Evolutionary conservation across 1,140 invertebrate genomes (phyloP).

Genomic region (Drosophila parabipectinata): DNA sequence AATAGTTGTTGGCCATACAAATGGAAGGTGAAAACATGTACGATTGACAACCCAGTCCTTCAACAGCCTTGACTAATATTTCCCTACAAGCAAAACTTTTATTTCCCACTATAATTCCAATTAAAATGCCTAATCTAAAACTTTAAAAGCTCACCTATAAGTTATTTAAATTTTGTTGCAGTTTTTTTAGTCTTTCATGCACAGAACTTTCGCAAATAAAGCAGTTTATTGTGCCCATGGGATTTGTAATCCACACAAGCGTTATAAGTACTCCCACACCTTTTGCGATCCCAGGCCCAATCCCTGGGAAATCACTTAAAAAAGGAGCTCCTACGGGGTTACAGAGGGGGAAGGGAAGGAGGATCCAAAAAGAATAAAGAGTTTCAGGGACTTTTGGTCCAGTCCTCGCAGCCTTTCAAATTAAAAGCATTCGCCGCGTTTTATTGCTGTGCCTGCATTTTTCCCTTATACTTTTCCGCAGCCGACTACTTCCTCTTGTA

Average conservation of each 20-base stretch:
- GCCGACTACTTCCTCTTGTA: conserved; percentile 23
- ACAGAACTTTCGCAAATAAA: conserved; percentile 76
- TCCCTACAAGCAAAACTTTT: too few relatives aligned
- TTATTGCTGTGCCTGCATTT: conserved; percentile 78
- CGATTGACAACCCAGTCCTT: background rate
- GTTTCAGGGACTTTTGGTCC: conserved; percentile 18
- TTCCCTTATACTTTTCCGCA: conserved; percentile 22
- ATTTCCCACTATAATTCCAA: background rate
- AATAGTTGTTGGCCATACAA: conserved; percentile 21
- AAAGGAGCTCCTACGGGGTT: background rate
- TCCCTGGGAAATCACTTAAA: conserved; percentile 59
- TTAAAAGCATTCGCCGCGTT: conserved; percentile 75
- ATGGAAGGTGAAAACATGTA: background rate
- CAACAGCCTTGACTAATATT: too few relatives aligned
- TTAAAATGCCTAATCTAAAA: background rate
- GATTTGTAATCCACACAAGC: conserved; percentile 80
- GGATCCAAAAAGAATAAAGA: conserved; percentile 5
- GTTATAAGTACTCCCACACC: conserved; percentile 64
- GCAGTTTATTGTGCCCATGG: conserved; percentile 75
- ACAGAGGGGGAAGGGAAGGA: background rate
- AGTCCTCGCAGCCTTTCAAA: conserved; percentile 69
- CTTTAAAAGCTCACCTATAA: background rate
- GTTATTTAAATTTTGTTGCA: conserved; percentile 32
- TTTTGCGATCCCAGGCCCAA: conserved; percentile 16
- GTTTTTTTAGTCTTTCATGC: conserved; percentile 31